phyloP scores from a whole-genome alignment of 2,113 vertebrate species.

The Melanocharis versteri region DNA sequence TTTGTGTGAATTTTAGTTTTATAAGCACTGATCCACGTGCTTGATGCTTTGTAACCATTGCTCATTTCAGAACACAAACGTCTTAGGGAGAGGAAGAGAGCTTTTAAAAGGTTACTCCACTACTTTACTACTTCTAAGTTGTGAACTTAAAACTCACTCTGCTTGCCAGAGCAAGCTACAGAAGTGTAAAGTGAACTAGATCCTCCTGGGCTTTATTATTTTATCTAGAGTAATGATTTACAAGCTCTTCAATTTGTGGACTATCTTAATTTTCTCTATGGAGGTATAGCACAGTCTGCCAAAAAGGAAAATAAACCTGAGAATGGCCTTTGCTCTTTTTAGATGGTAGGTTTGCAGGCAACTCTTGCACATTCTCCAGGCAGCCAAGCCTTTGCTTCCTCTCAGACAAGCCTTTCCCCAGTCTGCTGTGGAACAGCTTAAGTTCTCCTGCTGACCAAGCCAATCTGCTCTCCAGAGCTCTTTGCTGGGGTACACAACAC shows the following conservation, averaged over 20 bases:
- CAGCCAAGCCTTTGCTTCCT: not conserved
- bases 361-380: not conserved
- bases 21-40: not conserved
- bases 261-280: not conserved
- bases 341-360: not conserved
- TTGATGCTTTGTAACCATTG: not conserved
- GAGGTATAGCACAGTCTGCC: not conserved
- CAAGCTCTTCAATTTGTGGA: not conserved
- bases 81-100: not conserved
- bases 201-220: not conserved
- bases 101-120: not conserved
- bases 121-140: not conserved
- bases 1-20: not conserved
- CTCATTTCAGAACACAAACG: not conserved
- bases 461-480: accelerated
- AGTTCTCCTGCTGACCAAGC: not conserved
- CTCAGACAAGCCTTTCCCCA: not conserved
- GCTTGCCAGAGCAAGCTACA: not conserved
- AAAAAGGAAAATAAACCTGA: not conserved
- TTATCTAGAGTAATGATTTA: not conserved
- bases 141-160: not conserved
- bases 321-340: not conserved
- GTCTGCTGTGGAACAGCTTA: accelerated
- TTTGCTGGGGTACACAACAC: not conserved
- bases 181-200: not conserved